phyloP scores from a whole-genome alignment of 2,113 vertebrate species.

The Zosterops borbonicus region DNA sequence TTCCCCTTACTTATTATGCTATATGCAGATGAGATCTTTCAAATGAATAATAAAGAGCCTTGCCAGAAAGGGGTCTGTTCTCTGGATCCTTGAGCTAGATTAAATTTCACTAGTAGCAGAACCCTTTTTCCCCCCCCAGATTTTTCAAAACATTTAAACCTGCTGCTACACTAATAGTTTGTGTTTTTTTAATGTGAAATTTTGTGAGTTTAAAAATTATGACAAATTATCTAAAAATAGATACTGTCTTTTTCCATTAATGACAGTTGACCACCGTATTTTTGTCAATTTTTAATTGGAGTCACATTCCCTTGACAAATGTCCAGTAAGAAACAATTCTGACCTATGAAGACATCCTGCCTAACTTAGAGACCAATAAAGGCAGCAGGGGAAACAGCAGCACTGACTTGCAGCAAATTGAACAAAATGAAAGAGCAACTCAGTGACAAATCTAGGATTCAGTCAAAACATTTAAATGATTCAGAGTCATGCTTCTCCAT shows the following conservation, averaged over 20 bases:
- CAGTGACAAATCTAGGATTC: background rate
- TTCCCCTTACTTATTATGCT: background rate
- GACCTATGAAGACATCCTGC: fast-evolving
- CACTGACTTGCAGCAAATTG: background rate
- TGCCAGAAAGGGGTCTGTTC: background rate
- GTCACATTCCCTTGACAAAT: background rate
- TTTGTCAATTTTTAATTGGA: background rate
- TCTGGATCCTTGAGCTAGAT: background rate
- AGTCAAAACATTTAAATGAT: slow-evolving; percentile 25
- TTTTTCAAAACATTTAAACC: background rate
- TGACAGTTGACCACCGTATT: background rate
- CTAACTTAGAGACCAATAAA: background rate
- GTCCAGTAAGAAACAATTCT: background rate
- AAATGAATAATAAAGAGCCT: background rate
- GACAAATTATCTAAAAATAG: background rate
- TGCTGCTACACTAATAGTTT: background rate
- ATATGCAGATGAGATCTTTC: background rate
- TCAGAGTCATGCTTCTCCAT: background rate
- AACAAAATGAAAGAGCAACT: background rate
- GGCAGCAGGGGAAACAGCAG: background rate
- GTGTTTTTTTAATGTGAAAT: background rate
- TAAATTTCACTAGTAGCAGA: background rate
- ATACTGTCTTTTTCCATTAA: background rate
- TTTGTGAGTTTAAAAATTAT: background rate
- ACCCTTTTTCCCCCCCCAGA: fast-evolving